Evolutionary conservation across 2,797 vertebrate species (phyloP).

Genomic region (Erethizon dorsatum): DNA sequence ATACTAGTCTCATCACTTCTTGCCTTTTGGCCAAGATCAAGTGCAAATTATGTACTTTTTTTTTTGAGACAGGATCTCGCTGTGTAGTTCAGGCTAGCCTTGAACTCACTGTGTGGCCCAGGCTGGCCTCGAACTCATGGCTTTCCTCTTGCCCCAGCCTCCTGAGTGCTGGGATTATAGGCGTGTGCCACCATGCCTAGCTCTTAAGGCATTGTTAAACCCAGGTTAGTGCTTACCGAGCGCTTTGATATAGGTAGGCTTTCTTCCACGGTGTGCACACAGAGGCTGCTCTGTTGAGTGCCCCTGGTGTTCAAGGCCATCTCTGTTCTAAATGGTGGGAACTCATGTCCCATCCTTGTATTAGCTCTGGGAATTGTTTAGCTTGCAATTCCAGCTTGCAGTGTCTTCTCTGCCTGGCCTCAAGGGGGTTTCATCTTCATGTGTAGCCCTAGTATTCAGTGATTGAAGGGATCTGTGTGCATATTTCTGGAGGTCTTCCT

Average conservation of each 20-base stretch:
- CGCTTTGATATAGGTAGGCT: not conserved
- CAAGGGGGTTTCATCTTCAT: not conserved
- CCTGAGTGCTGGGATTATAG: not conserved
- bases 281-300: not conserved
- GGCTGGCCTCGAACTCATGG: not conserved
- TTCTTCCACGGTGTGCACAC: not conserved
- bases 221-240: not conserved
- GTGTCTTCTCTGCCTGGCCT: not conserved
- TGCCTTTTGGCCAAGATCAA: not conserved
- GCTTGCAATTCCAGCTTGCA: not conserved
- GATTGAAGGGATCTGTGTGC: not conserved
- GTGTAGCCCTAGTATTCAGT: not conserved
- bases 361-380: conserved; percentile 18
- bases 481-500: conserved; percentile 35
- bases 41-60: not conserved
- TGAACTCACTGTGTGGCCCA: no score
- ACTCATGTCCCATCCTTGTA: not conserved
- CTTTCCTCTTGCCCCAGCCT: not conserved
- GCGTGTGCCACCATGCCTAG: not conserved
- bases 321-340: not conserved
- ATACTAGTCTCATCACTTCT: not conserved
- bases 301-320: not conserved
- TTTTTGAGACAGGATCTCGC: not conserved
- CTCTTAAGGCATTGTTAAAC: not conserved
- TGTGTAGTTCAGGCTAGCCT: not conserved